A percentile compares a stretch with the other conserved stretches of the same genome.
These are phyloP conservation scores for Delichon dasypus DNA, from an alignment of 2,797 vertebrate species.

Conservation along the genomic window DNA sequence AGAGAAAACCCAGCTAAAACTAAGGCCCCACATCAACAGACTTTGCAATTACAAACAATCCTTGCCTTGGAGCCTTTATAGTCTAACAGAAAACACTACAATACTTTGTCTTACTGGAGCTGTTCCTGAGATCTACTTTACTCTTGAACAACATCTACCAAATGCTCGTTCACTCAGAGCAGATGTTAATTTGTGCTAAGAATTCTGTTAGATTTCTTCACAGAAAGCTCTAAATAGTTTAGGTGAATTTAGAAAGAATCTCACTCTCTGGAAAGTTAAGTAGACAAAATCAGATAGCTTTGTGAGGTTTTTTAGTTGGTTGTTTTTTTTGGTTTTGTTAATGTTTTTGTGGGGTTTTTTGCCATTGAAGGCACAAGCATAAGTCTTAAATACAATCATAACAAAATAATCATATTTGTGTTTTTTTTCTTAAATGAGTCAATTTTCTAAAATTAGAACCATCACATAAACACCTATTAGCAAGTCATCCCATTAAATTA, in stretches of 20 bases:
- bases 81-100: neutral
- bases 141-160: neutral
- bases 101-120: neutral
- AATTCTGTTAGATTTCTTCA: neutral
- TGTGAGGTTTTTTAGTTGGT: accelerated
- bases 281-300: neutral
- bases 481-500: neutral
- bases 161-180: neutral
- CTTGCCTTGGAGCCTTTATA: neutral
- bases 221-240: neutral
- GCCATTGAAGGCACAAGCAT: neutral
- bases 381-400: neutral
- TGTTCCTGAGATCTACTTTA: neutral
- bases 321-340: neutral
- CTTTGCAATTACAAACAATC: neutral
- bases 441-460: neutral
- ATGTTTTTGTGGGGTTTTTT: neutral
- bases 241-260: neutral
- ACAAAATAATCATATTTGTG: neutral
- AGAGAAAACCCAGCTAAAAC: neutral
- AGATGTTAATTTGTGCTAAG: neutral
- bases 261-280: neutral
- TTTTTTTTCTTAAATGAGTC: neutral
- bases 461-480: neutral
- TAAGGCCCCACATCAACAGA: neutral